Evolutionary conservation across 2,888 invertebrate species (phyloP), one percentile per base, ranked within the genome.

Genomic region (Dysmachus trigonus): DNA sequence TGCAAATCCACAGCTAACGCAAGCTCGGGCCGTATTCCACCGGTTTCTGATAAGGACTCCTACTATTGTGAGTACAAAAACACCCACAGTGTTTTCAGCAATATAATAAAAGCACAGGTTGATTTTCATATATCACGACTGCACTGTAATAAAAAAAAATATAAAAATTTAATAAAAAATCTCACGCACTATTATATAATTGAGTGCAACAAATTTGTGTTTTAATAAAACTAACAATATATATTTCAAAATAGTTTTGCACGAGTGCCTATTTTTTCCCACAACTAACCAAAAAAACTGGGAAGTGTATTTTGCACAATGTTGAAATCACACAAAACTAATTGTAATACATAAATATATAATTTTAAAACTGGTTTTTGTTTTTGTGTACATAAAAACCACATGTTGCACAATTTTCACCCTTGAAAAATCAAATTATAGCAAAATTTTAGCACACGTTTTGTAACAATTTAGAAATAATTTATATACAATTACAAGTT

Each of bases 61-160:
- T 94, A 94, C 90, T 94, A 94, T 92, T 94, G 94, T 93, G 92
- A 93, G 93, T 93, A 93, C 88, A 86, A 83, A 81, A 82, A 38
- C n/a, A 73, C 30, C 76, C 35, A 53, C 33, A 83, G n/a, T 41
- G 33, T 53, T 53, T 83, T 18, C 83, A 83, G 30, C 30, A 72
- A 83, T 38, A 72, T 22, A 38, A 35, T 22, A 33, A 81, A 62
- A 83, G 38, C 72, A 83, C 38, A 38, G 18, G 53, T 83, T 83
- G 83, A 31, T 35, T 79, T 82, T 27, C 71, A 41, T 74, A 51
- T 30, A 38, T 51, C 74, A 85, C 51, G 15, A 71, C 74, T 84
- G 83, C 77, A 85, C 84, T 27, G 73, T 31, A 53, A n/a, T n/a
- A n/a, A n/a, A n/a, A n/a, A n/a, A n/a, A n/a, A n/a, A n/a, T n/a